These are phyloP conservation scores for Thecophora atra DNA, from an alignment of 2,888 invertebrate species.

Conservation along the genomic window DNA sequence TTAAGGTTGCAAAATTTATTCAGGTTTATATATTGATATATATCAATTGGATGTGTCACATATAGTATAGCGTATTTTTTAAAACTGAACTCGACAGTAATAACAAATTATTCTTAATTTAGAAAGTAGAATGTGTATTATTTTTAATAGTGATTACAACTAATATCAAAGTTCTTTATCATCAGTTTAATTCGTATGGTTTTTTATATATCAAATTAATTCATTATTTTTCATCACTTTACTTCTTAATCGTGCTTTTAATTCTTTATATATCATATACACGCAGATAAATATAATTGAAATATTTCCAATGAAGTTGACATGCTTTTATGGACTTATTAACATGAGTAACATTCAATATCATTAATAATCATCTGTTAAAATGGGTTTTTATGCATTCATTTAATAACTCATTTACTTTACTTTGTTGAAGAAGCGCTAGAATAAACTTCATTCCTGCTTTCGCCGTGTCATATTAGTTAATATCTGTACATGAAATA, in stretches of 20 bases:
- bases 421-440: too few relatives aligned
- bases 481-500: too few relatives aligned
- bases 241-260: background rate
- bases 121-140: slow-evolving; percentile 44
- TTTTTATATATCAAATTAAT: slow-evolving; percentile 25
- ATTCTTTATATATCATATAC: background rate
- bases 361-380: too few relatives aligned
- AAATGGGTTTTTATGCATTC: too few relatives aligned
- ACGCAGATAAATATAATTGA: too few relatives aligned
- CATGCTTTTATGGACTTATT: too few relatives aligned
- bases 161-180: slow-evolving; percentile 63
- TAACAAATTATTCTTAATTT: slow-evolving; percentile 7
- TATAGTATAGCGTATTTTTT: background rate
- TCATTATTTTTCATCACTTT: background rate
- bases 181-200: slow-evolving; percentile 59
- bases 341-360: too few relatives aligned
- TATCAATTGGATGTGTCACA: too few relatives aligned
- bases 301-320: too few relatives aligned
- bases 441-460: too few relatives aligned
- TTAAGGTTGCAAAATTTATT: background rate
- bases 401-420: too few relatives aligned
- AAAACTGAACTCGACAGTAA: background rate
- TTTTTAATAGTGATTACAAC: slow-evolving; percentile 55
- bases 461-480: too few relatives aligned
- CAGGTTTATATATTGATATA: background rate